Conservation (phyloP, 2,113 vertebrate genomes). For the Elephas maximus region DNA sequence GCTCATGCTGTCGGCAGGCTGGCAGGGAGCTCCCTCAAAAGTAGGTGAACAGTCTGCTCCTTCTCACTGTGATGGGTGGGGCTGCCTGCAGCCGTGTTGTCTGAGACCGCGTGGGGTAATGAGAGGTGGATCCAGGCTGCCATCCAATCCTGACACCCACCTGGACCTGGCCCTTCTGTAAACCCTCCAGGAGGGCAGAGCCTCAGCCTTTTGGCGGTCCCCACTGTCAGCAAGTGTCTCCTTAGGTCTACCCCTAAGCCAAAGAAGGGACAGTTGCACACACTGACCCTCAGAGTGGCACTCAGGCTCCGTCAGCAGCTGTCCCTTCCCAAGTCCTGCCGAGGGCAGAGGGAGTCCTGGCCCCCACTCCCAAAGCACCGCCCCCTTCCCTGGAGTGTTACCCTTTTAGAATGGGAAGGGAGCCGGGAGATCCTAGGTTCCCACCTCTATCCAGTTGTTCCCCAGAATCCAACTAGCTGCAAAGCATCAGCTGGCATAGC, state of each 20-base stretch:
- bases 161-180: neutral
- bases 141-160: neutral
- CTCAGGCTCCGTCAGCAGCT: neutral
- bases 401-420: neutral
- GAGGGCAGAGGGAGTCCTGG: neutral
- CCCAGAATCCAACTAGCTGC: neutral
- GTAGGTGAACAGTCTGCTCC: neutral
- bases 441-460: neutral
- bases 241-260: neutral
- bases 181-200: neutral
- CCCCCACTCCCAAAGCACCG: neutral
- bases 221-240: neutral
- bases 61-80: accelerated
- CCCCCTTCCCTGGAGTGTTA: neutral
- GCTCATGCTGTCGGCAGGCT: neutral
- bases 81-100: neutral
- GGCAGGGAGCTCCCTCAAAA: neutral
- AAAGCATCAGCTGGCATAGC: neutral
- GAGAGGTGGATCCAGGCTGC: neutral
- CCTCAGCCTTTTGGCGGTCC: neutral
- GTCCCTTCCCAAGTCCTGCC: neutral
- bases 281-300: accelerated
- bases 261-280: neutral
- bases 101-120: neutral
- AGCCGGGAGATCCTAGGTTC: neutral